phyloP scores from a whole-genome alignment of 1,140 invertebrate species.

The Phthorimaea operculella region DNA sequence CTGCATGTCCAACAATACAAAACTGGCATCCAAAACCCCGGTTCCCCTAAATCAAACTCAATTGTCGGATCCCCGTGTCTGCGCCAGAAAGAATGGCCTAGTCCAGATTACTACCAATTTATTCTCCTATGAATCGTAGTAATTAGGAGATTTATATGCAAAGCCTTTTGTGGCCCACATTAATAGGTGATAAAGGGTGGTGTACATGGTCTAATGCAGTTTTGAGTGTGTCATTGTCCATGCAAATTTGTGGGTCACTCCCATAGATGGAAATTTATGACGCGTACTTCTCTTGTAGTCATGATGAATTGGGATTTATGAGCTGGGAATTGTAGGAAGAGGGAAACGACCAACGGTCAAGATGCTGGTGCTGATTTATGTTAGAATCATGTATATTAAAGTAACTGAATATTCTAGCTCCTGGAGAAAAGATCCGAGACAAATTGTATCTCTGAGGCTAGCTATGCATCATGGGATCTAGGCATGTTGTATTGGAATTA shows the following conservation, averaged over 20 bases:
- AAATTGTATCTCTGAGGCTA: too few species aligned
- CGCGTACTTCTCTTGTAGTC: slow-evolving; percentile 50
- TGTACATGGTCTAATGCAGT: slow-evolving; percentile 40
- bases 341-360: slow-evolving; percentile 41
- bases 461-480: too few species aligned
- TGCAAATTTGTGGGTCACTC: slow-evolving; percentile 59
- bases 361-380: background rate
- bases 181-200: slow-evolving; percentile 51
- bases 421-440: too few species aligned
- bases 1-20: background rate
- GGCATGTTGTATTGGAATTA: too few species aligned
- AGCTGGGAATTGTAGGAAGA: slow-evolving; percentile 37
- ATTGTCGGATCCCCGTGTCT: slow-evolving; percentile 32
- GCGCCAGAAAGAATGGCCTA: slow-evolving; percentile 44
- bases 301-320: slow-evolving; percentile 52
- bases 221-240: slow-evolving; percentile 43
- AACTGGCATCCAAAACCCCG: slow-evolving; percentile 20
- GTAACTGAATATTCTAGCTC: too few species aligned
- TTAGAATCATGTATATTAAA: too few species aligned
- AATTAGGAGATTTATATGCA: slow-evolving; percentile 67
- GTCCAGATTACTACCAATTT: slow-evolving; percentile 52
- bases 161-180: slow-evolving; percentile 55
- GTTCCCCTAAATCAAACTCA: slow-evolving; percentile 53
- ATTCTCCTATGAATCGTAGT: slow-evolving; percentile 49
- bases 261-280: slow-evolving; percentile 58